These are phyloP conservation scores for Melitaea cinxia DNA, from an alignment of 1,140 invertebrate species.

Conservation along the genomic window DNA sequence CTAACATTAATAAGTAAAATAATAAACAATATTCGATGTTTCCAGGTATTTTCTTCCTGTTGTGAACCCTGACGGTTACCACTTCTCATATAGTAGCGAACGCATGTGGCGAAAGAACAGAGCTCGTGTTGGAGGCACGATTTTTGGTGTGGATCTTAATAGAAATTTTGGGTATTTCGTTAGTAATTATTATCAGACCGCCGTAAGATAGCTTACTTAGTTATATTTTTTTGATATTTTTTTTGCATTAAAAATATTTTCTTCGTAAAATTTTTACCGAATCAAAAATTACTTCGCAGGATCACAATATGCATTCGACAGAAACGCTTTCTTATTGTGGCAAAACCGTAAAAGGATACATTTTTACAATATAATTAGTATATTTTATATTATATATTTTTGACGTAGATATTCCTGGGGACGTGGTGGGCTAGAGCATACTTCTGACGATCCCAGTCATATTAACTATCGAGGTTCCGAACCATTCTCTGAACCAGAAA, in stretches of 20 bases:
- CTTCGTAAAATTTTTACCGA: too few species aligned
- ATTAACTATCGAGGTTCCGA: conserved; percentile 92
- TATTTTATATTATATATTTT: neutral
- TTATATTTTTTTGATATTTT: neutral
- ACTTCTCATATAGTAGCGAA: conserved; percentile 82
- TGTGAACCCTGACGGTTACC: conserved; percentile 89
- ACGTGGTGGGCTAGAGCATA: conserved; percentile 75
- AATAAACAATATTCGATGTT: neutral
- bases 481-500: conserved; percentile 96
- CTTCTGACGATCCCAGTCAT: conserved; percentile 91
- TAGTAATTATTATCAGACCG: neutral
- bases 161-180: conserved; percentile 82
- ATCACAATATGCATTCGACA: too few species aligned
- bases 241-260: conserved; percentile 40
- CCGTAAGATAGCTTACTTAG: too few species aligned
- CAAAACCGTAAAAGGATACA: too few species aligned
- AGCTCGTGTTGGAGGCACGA: conserved; percentile 61
- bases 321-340: too few species aligned
- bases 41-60: conserved; percentile 86
- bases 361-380: neutral
- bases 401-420: conserved; percentile 82
- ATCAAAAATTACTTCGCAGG: too few species aligned
- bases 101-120: conserved; percentile 89
- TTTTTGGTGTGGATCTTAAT: conserved; percentile 86
- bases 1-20: neutral